Percentiles rank a stretch among this genome's conserved stretches.
Evolutionary conservation across 2,797 vertebrate genomes (phyloP).

Genomic region (Hemibagrus guttatus): DNA sequence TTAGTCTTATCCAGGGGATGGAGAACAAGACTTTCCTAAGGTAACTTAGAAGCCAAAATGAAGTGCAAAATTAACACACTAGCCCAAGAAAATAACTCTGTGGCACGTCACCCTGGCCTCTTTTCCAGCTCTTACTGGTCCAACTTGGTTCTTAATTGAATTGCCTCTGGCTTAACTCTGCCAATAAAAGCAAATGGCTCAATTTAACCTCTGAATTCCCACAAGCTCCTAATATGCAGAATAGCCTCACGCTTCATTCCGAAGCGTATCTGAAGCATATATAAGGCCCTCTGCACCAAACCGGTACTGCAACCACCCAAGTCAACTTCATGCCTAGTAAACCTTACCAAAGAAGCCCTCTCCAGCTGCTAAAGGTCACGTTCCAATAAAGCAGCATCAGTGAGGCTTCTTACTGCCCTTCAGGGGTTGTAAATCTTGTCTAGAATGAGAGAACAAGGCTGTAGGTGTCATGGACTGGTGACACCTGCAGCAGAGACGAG

Average conservation of each 20-base stretch:
- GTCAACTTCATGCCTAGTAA: slow-evolving; percentile 63
- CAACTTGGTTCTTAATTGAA: slow-evolving; percentile 42
- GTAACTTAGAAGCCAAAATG: slow-evolving; percentile 6
- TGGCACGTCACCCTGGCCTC: slow-evolving; percentile 1
- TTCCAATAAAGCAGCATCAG: slow-evolving; percentile 60
- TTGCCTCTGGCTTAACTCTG: slow-evolving; percentile 26
- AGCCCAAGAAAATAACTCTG: slow-evolving; percentile 23
- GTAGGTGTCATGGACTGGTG: slow-evolving; percentile 66
- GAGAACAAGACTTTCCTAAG: background rate
- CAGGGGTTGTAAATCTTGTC: slow-evolving; percentile 62
- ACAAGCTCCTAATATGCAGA: slow-evolving; percentile 19
- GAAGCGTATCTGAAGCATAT: slow-evolving; percentile 25
- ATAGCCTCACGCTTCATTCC: slow-evolving; percentile 16
- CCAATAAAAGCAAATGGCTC: slow-evolving; percentile 36
- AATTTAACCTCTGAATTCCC: slow-evolving; percentile 36
- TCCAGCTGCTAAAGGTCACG: slow-evolving; percentile 37
- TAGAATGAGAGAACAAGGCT: slow-evolving; percentile 49
- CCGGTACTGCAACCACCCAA: slow-evolving; percentile 50
- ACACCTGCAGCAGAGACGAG: slow-evolving; percentile 48
- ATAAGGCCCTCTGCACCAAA: slow-evolving; percentile 28
- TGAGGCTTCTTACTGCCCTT: slow-evolving; percentile 59
- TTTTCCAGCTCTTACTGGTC: slow-evolving; percentile 4
- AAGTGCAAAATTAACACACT: slow-evolving; percentile 22
- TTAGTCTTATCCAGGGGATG: slow-evolving; percentile 4
- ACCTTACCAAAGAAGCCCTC: slow-evolving; percentile 61